Percentiles rank a stretch among this genome's conserved stretches.
Conservation (phyloP, 2,888 invertebrate species). For the Microplitis deprimator region DNA sequence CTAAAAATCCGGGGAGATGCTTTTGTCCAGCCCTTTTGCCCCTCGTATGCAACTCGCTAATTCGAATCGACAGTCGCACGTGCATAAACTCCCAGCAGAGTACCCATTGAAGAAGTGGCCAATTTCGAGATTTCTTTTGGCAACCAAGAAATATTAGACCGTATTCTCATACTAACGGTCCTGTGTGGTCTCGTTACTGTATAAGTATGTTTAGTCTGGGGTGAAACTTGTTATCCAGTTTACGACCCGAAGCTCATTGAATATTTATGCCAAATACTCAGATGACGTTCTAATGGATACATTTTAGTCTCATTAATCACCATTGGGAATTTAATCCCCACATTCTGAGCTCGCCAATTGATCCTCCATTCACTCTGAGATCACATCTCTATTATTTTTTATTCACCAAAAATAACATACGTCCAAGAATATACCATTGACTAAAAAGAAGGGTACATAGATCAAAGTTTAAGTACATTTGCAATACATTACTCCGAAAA, state of each 20-base stretch:
- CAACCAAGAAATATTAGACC: background rate
- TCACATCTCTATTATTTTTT: background rate
- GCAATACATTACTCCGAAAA: background rate
- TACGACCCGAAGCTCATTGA: constrained; percentile 26
- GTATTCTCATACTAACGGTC: no score
- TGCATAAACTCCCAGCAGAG: constrained; percentile 51
- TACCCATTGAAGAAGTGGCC: constrained; percentile 41
- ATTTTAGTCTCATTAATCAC: constrained; percentile 33
- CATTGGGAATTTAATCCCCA: constrained; percentile 20
- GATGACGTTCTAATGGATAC: constrained; percentile 39
- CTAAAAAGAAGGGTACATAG: no score
- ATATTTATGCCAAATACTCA: constrained; percentile 33
- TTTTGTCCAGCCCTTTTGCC: constrained; percentile 34
- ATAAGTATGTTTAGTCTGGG: constrained; percentile 1
- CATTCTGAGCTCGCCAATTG: background rate
- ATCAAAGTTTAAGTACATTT: background rate
- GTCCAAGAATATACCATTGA: background rate
- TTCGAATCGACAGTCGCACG: constrained; percentile 54
- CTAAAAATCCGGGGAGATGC: constrained; percentile 18
- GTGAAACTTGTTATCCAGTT: constrained; percentile 41
- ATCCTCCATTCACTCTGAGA: background rate
- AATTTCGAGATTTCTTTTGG: constrained; percentile 37
- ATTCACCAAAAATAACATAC: background rate
- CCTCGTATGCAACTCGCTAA: constrained; percentile 43
- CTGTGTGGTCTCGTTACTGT: no score